Conservation (phyloP, 2,888 invertebrate species). For the Adelognathus sp. region DNA sequence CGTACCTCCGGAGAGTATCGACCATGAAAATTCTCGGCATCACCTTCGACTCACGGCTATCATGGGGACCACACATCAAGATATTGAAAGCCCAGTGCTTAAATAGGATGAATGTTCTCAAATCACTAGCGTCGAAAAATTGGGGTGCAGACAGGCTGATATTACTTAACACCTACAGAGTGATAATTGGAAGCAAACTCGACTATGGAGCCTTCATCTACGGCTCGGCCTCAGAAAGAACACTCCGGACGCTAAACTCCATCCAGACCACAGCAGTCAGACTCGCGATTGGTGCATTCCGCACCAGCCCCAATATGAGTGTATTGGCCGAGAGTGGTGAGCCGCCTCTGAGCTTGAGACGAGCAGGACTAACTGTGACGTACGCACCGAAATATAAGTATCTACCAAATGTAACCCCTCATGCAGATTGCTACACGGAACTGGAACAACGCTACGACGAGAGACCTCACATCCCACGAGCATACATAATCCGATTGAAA, state of each 20-base stretch:
- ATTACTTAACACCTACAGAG: constrained; percentile 36
- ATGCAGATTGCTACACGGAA: background rate
- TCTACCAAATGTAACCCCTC: background rate
- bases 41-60: constrained; percentile 27
- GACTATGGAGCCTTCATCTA: constrained; percentile 53
- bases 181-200: constrained; percentile 46
- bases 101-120: background rate
- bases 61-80: constrained; percentile 44
- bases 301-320: constrained; percentile 24
- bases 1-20: constrained; percentile 2
- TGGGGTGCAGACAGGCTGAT: constrained; percentile 38
- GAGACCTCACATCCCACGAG: background rate
- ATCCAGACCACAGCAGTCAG: constrained; percentile 40
- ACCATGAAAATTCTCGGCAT: constrained; percentile 36
- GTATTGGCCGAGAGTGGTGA: constrained; percentile 25
- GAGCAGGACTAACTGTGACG: constrained; percentile 1
- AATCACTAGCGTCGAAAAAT: constrained; percentile 30
- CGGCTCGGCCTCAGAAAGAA: constrained; percentile 28
- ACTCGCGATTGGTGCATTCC: constrained; percentile 37
- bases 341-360: constrained; percentile 22
- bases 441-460: constrained; percentile 6
- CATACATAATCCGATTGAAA: background rate
- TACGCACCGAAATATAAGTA: constrained; percentile 6
- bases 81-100: constrained; percentile 15
- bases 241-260: constrained; percentile 5